Evolutionary conservation across 2,113 vertebrate genomes (phyloP).

Genomic region (Alligator sinensis): DNA sequence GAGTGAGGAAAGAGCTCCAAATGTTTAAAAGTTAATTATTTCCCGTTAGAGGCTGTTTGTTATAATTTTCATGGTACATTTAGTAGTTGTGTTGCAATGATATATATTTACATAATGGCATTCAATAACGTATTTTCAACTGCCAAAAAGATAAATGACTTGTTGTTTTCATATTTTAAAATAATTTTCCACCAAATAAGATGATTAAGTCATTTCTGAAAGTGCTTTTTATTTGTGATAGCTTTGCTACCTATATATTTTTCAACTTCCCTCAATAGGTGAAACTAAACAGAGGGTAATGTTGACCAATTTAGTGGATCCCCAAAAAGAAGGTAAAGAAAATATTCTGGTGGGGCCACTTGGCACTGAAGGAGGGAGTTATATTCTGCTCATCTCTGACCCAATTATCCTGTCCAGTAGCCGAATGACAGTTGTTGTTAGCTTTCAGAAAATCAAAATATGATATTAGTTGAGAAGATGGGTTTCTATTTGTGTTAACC

Average conservation of each 20-base stretch:
- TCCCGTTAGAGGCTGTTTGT: neutral
- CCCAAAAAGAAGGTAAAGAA: constrained; percentile 88
- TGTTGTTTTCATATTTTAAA: constrained; percentile 24
- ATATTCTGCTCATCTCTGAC: constrained; percentile 86
- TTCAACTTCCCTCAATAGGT: constrained; percentile 71
- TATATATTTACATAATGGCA: constrained; percentile 38
- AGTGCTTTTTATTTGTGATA: constrained; percentile 38
- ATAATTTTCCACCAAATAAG: constrained; percentile 23
- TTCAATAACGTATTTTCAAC: neutral
- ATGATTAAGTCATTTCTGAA: constrained; percentile 39
- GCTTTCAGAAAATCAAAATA: constrained; percentile 89
- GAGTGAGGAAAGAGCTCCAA: constrained; percentile 2
- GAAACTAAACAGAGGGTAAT: constrained; percentile 85
- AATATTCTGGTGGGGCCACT: constrained; percentile 85
- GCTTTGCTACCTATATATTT: constrained; percentile 11
- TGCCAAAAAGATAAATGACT: constrained; percentile 57
- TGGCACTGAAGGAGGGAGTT: constrained; percentile 86
- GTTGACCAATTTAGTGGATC: constrained; percentile 87
- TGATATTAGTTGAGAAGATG: constrained; percentile 88
- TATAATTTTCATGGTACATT: constrained; percentile 29
- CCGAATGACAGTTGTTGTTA: constrained; percentile 87
- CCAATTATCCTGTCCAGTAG: constrained; percentile 90
- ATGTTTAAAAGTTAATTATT: constrained; percentile 26
- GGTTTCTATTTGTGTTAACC: constrained; percentile 65
- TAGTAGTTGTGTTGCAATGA: neutral